These are phyloP conservation scores for Anodontia alba DNA, from an alignment of 2,888 invertebrate species.

Conservation along the genomic window DNA sequence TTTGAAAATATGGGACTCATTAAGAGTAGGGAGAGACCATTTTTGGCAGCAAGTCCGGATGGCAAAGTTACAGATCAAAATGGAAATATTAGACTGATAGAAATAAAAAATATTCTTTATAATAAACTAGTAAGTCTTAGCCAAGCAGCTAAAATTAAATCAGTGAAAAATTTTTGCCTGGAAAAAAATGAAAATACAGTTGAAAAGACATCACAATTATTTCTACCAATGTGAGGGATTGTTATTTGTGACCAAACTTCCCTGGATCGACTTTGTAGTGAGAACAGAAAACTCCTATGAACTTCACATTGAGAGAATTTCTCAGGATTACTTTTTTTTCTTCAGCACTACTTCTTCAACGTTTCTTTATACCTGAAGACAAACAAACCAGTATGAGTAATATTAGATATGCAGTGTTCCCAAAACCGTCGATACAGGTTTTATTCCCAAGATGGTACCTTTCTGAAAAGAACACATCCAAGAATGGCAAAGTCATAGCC, in stretches of 20 bases:
- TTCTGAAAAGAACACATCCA: too few species aligned
- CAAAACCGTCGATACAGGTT: too few species aligned
- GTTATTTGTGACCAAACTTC: not conserved
- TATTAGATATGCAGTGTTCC: too few species aligned
- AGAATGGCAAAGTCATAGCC: too few species aligned
- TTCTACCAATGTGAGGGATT: not conserved
- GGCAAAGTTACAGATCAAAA: too few species aligned
- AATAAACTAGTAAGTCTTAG: not conserved
- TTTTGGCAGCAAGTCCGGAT: not conserved
- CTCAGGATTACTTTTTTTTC: too few species aligned
- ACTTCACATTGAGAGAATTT: too few species aligned
- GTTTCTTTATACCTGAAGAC: too few species aligned
- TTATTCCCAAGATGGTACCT: too few species aligned
- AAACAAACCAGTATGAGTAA: too few species aligned
- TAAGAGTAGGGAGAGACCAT: not conserved
- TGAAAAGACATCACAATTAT: not conserved
- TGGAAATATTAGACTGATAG: too few species aligned
- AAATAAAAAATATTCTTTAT: not conserved
- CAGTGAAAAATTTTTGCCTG: not conserved
- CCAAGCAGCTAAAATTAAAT: not conserved
- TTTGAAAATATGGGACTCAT: not conserved
- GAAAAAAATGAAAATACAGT: not conserved
- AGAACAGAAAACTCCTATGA: not conserved
- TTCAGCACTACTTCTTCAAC: too few species aligned
- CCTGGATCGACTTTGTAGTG: not conserved